phyloP scores from a whole-genome alignment of 2,113 vertebrate species.

The Poeciliopsis turrubarensis region DNA sequence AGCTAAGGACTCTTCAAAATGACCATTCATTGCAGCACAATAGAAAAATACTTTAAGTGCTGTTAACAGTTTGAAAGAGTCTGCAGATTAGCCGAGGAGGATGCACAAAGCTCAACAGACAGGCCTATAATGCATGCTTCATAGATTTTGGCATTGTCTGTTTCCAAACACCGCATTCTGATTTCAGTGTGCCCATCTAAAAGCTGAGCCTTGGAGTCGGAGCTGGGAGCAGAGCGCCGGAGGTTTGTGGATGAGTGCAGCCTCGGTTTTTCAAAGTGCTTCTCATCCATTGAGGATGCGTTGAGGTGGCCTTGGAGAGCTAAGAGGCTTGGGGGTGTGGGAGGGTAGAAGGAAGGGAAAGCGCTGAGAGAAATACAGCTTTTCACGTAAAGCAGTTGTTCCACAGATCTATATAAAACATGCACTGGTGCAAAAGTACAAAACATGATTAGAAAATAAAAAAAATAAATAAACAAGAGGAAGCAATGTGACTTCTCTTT shows the following conservation, averaged over 20 bases:
- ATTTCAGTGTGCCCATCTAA: conserved; percentile 48
- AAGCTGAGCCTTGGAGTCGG: conserved; percentile 51
- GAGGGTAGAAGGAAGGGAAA: conserved; percentile 24
- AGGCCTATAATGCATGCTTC: conserved; percentile 26
- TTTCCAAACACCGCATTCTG: conserved; percentile 44
- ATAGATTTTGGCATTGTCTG: conserved; percentile 40
- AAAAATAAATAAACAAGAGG: not conserved
- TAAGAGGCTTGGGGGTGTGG: conserved; percentile 44
- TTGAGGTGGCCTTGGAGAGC: conserved; percentile 65
- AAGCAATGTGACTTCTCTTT: not conserved
- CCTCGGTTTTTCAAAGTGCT: conserved; percentile 51
- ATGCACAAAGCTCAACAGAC: conserved; percentile 19
- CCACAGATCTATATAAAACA: conserved; percentile 28
- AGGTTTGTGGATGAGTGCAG: conserved; percentile 46
- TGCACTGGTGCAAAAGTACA: conserved; percentile 17
- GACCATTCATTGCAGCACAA: conserved; percentile 33
- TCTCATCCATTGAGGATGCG: conserved; percentile 65
- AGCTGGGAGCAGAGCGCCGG: conserved; percentile 35
- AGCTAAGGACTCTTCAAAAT: conserved; percentile 45
- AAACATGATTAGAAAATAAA: not conserved
- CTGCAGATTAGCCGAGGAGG: conserved; percentile 18
- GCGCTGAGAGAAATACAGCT: conserved; percentile 48
- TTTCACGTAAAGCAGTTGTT: conserved; percentile 52
- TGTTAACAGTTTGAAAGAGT: conserved; percentile 11
- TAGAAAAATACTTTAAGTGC: conserved; percentile 18